phyloP scores from a whole-genome alignment of 2,113 vertebrate species.

The Trogon melanurus region DNA sequence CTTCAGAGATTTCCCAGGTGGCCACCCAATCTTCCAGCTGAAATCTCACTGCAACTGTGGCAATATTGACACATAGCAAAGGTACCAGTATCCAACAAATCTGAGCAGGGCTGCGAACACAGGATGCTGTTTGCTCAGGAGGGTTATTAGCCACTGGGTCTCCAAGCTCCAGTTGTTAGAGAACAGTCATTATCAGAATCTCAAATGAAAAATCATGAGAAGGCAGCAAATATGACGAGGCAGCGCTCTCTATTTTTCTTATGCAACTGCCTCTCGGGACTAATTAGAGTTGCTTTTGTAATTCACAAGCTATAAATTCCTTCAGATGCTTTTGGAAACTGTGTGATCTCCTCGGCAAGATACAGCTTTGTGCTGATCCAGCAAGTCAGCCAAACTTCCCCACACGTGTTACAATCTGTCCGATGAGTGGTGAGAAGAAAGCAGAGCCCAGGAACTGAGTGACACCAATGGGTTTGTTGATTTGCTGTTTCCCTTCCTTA shows the following conservation, averaged over 20 bases:
- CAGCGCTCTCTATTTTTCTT: constrained; percentile 64
- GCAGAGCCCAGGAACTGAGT: neutral
- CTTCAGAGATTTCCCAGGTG: neutral
- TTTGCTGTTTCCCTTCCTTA: constrained; percentile 44
- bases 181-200: constrained; percentile 66
- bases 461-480: constrained; percentile 1
- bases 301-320: constrained; percentile 73
- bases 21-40: constrained; percentile 17
- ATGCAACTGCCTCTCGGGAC: constrained; percentile 68
- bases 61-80: neutral
- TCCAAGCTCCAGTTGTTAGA: constrained; percentile 64
- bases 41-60: neutral
- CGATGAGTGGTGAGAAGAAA: constrained; percentile 26
- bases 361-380: constrained; percentile 53
- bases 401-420: neutral
- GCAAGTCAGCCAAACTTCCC: constrained; percentile 35
- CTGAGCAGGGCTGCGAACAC: constrained; percentile 47
- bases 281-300: constrained; percentile 78
- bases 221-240: constrained; percentile 61
- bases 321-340: constrained; percentile 55
- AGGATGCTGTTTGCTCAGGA: constrained; percentile 51
- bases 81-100: neutral
- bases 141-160: constrained; percentile 35
- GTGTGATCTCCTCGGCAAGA: constrained; percentile 36
- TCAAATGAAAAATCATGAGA: constrained; percentile 42